Conservation (phyloP, 2,797 vertebrate genomes). For the Mycteria americana region DNA sequence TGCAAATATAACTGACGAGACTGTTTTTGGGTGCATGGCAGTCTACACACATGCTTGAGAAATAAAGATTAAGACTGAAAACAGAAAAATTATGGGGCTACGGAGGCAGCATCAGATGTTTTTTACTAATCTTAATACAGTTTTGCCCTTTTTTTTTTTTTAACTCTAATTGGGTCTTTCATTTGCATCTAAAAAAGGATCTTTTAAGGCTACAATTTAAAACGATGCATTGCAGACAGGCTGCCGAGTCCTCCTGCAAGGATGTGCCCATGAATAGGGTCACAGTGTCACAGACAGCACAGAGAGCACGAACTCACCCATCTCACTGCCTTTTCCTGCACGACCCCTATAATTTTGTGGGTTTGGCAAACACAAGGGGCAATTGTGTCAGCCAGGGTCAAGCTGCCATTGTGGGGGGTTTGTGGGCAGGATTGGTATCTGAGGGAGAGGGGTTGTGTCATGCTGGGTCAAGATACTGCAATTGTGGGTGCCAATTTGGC, state of each 20-base stretch:
- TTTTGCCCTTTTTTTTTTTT: background rate
- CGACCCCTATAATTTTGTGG: constrained; percentile 69
- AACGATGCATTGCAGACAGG: constrained; percentile 49
- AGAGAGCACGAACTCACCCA: constrained; percentile 50
- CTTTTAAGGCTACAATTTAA: constrained; percentile 59
- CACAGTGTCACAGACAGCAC: constrained; percentile 63
- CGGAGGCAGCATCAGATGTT: background rate
- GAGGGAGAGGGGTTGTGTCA: constrained; percentile 50
- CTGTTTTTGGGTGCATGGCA: background rate
- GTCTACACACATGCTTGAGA: background rate
- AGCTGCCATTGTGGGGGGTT: constrained; percentile 64
- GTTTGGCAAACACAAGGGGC: constrained; percentile 65
- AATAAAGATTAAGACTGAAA: background rate
- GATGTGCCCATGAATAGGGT: constrained; percentile 60
- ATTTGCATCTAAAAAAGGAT: constrained; percentile 62
- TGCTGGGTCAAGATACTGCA: constrained; percentile 43
- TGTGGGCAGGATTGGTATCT: constrained; percentile 40
- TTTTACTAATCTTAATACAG: constrained; percentile 22
- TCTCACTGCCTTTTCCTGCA: constrained; percentile 38
- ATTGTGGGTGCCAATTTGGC: constrained; percentile 61
- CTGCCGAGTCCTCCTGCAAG: constrained; percentile 38
- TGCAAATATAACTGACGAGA: background rate
- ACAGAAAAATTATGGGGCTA: background rate
- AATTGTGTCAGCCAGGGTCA: constrained; percentile 66
- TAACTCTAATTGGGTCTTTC: constrained; percentile 30